Percentiles rank a stretch among this genome's conserved stretches.
Conservation (phyloP, 1,140 invertebrate genomes). For the Subanguina moxae region DNA sequence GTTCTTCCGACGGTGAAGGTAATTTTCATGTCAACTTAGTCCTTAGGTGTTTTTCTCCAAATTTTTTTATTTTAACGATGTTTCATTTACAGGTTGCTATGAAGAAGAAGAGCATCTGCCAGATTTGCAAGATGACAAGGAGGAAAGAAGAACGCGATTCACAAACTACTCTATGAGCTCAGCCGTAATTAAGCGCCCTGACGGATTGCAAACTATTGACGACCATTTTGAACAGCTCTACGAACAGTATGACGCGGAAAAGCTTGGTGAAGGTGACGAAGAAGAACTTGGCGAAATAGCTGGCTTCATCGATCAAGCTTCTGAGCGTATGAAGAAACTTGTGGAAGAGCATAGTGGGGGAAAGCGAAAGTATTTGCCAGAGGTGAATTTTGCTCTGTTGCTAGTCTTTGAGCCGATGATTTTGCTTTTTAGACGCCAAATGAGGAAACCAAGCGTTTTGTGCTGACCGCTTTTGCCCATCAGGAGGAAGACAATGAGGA, state of each 20-base stretch:
- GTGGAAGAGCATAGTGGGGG: constrained; percentile 10
- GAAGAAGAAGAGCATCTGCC: too few species aligned
- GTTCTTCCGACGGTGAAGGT: constrained; percentile 55
- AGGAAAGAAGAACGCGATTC: constrained; percentile 71
- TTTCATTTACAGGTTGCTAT: too few species aligned
- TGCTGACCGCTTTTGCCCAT: constrained; percentile 16
- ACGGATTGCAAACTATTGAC: constrained; percentile 77
- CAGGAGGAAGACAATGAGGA: constrained; percentile 62
- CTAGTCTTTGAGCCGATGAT: constrained; percentile 3
- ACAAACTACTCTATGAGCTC: constrained; percentile 90
- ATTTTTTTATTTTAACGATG: not conserved
- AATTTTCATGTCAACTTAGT: too few species aligned
- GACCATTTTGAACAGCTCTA: constrained; percentile 86
- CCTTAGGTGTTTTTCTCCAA: constrained; percentile 6
- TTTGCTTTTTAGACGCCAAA: constrained; percentile 32
- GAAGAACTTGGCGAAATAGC: constrained; percentile 61
- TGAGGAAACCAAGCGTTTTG: constrained; percentile 26
- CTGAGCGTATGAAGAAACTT: constrained; percentile 42
- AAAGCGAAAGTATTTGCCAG: constrained; percentile 1
- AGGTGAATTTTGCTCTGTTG: not conserved
- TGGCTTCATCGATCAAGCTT: constrained; percentile 65
- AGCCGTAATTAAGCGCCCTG: constrained; percentile 79
- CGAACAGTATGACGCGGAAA: constrained; percentile 71
- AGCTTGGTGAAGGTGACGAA: constrained; percentile 63
- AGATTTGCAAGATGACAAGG: constrained; percentile 15